Evolutionary conservation across 1,140 invertebrate species (phyloP).

Genomic region (Drusus annulatus): DNA sequence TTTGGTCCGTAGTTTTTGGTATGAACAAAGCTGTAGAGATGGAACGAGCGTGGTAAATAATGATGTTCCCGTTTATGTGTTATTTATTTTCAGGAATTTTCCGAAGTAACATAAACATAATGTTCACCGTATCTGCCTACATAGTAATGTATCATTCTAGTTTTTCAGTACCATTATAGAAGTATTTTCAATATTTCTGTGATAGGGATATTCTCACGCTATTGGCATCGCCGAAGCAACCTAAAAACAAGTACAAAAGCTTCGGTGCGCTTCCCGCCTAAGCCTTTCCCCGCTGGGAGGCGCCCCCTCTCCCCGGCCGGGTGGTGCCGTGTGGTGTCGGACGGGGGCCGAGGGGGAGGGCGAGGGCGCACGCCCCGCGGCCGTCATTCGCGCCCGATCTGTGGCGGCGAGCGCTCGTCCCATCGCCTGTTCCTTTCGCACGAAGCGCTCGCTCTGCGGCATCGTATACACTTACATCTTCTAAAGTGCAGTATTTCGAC

Average conservation of each 20-base stretch:
- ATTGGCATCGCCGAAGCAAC: no score
- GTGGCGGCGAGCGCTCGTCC: constrained; percentile 16
- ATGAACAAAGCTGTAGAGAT: no score
- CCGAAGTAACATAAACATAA: no score
- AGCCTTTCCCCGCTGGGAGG: constrained; percentile 11
- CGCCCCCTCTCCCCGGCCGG: not conserved
- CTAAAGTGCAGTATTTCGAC: not conserved
- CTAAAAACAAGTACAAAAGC: constrained; percentile 27
- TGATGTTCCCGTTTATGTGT: no score
- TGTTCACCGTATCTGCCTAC: no score
- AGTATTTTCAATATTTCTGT: not conserved
- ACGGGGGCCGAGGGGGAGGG: not conserved
- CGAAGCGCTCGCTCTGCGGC: not conserved
- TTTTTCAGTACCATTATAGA: not conserved
- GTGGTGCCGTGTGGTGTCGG: not conserved
- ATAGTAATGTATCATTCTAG: no score
- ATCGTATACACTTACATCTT: not conserved
- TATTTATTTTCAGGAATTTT: no score
- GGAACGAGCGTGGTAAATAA: no score
- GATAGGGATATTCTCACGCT: no score
- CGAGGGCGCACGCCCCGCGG: constrained; percentile 14
- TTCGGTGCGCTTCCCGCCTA: constrained; percentile 21
- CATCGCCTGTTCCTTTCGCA: not conserved
- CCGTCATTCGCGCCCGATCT: constrained; percentile 29
- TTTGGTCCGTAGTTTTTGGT: no score